Conservation (phyloP, 2,797 vertebrate species). For the Halcyon leucocephala region DNA sequence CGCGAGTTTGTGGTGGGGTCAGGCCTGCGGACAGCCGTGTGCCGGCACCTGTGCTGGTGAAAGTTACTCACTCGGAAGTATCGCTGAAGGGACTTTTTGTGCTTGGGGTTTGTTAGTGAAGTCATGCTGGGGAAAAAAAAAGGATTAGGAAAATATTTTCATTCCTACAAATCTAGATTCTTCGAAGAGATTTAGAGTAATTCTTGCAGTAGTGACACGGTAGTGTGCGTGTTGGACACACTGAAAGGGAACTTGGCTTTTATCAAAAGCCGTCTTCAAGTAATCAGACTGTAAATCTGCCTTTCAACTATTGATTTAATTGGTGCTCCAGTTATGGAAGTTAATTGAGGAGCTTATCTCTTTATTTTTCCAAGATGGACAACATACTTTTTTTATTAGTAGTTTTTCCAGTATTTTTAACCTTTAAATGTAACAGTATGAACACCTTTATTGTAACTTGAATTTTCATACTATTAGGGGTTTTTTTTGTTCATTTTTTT, state of each 20-base stretch:
- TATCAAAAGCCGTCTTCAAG: neutral
- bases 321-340: neutral
- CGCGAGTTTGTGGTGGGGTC: neutral
- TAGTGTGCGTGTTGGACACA: accelerated
- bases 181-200: neutral
- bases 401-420: neutral
- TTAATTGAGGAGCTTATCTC: neutral
- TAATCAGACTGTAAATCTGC: neutral
- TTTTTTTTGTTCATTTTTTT: neutral
- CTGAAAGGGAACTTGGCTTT: neutral
- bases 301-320: neutral
- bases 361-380: neutral
- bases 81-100: neutral
- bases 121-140: neutral
- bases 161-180: neutral
- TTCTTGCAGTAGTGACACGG: neutral
- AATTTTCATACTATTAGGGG: neutral
- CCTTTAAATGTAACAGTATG: neutral
- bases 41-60: neutral
- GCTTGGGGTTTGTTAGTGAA: neutral
- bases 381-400: neutral
- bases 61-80: neutral
- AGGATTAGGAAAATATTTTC: neutral
- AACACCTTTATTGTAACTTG: neutral
- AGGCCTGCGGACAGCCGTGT: accelerated